These are phyloP conservation scores for Charaxes varanes DNA, from an alignment of 1,140 invertebrate species.

Conservation along the genomic window DNA sequence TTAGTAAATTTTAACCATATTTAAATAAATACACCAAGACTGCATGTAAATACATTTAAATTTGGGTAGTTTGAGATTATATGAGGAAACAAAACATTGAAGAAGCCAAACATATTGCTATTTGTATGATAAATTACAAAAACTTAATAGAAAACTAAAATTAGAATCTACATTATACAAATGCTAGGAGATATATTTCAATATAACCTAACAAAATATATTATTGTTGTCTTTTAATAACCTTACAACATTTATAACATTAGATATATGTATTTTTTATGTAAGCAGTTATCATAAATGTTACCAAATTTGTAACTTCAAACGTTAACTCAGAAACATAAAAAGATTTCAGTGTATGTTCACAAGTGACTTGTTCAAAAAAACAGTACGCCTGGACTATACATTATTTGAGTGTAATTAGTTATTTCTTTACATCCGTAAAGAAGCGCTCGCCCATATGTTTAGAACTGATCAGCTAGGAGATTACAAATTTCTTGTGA, in stretches of 20 bases:
- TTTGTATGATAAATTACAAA: neutral
- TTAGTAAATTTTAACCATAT: constrained; percentile 20
- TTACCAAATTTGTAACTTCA: constrained; percentile 16
- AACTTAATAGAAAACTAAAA: neutral
- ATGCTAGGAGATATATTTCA: constrained; percentile 10
- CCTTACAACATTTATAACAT: constrained; percentile 18
- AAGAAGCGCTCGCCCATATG: too few relatives aligned
- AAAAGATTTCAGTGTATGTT: constrained; percentile 12
- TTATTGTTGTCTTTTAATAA: constrained; percentile 19
- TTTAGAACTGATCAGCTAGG: constrained; percentile 90
- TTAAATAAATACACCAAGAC: constrained; percentile 1
- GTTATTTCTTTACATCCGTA: too few relatives aligned
- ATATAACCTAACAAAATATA: constrained; percentile 21
- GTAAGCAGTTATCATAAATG: constrained; percentile 12
- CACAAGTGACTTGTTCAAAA: constrained; percentile 5
- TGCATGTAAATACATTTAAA: too few relatives aligned
- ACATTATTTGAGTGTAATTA: neutral
- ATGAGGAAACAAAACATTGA: too few relatives aligned
- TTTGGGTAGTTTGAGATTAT: too few relatives aligned
- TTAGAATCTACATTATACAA: constrained; percentile 1
- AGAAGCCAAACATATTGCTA: too few relatives aligned
- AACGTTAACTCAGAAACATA: constrained; percentile 12
- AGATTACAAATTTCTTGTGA: constrained; percentile 93
- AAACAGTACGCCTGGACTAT: constrained; percentile 1
- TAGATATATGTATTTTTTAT: constrained; percentile 9